Evolutionary conservation across 2,113 vertebrate genomes (phyloP), one percentile per base, ranked within the genome.

Genomic region (Alosa alosa): DNA sequence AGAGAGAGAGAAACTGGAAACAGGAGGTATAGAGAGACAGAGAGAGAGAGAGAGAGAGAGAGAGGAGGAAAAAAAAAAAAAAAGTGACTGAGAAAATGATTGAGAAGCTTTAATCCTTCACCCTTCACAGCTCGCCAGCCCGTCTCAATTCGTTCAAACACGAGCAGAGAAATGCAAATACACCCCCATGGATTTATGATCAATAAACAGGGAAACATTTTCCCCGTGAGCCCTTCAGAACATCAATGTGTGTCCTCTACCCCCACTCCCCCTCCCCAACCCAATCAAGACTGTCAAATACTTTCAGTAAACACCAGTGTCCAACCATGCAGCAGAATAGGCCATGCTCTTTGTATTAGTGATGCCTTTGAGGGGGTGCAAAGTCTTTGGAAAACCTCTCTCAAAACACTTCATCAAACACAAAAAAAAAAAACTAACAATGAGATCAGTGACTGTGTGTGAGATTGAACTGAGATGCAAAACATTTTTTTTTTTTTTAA

Each of bases 61-160:
- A 55, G 64, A 18, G 36, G 18, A 60, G n/a, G 10, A 20, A 50
- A 85, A 13, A 1, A 11, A 1, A 11, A 20, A 22, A 36, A 20
- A 4, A 6, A 55, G 82, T 15, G 50, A 55, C 7, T 17, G 49
- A 31, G 72, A 4, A 25, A 44, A 55, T 44, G 22, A 72, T n/a
- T 75, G 25, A 39, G 55, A 46, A 55, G 18, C 55, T 82, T 82
- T 82, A 84, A 87, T 87, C 81, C 75, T 84, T 84, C 83, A 84
- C 31, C 36, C 81, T 81, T 85, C 39, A 83, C 55, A 45, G n/a
- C 52, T 10, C 68, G 22, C 81, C 41, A 85, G 25, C 64, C n/a
- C n/a, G 9, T 68, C n/a, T 68, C 57, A 3, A 44, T 1, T 36
- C 50, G 83, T 36, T 84, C 60, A 75, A 82, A 84, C 68, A 68